These are phyloP conservation scores for Rhagophthalmus giganteus DNA, from an alignment of 2,888 invertebrate genomes.

Conservation along the genomic window DNA sequence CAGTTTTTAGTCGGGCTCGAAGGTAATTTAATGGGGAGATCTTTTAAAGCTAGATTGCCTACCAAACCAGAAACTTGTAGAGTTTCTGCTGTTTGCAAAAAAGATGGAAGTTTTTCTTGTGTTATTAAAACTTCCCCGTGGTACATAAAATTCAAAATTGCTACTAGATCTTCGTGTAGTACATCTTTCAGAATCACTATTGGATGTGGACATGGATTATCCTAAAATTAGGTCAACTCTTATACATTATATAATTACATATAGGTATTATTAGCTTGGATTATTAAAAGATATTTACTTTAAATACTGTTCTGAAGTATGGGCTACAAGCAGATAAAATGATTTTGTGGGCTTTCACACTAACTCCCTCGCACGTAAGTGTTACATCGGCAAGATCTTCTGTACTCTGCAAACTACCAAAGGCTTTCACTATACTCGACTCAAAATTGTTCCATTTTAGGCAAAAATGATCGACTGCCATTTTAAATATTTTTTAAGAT, in stretches of 20 bases:
- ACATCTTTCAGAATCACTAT: constrained; percentile 74
- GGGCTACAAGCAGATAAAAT: constrained; percentile 75
- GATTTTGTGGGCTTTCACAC: constrained; percentile 74
- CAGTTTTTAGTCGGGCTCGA: constrained; percentile 1
- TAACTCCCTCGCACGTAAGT: constrained; percentile 71
- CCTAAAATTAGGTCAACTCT: constrained; percentile 54
- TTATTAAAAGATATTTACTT: constrained; percentile 54
- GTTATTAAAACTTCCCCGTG: constrained; percentile 73
- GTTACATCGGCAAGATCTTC: constrained; percentile 75
- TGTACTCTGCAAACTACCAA: constrained; percentile 69
- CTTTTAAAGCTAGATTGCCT: constrained; percentile 36
- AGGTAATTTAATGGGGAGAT: constrained; percentile 18
- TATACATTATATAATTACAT: neutral
- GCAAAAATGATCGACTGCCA: constrained; percentile 65
- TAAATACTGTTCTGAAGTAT: constrained; percentile 74
- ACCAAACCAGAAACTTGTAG: constrained; percentile 69
- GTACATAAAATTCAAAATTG: constrained; percentile 71
- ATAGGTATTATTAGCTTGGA: no score
- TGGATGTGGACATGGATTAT: constrained; percentile 74
- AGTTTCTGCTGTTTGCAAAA: constrained; percentile 68
- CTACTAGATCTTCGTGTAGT: constrained; percentile 66
- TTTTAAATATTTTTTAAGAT: constrained; percentile 5
- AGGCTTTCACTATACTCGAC: constrained; percentile 68
- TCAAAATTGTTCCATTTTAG: constrained; percentile 77
- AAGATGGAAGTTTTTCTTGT: constrained; percentile 67